Evolutionary conservation across 1,140 invertebrate species (phyloP).

Genomic region (Bombus balteatus): DNA sequence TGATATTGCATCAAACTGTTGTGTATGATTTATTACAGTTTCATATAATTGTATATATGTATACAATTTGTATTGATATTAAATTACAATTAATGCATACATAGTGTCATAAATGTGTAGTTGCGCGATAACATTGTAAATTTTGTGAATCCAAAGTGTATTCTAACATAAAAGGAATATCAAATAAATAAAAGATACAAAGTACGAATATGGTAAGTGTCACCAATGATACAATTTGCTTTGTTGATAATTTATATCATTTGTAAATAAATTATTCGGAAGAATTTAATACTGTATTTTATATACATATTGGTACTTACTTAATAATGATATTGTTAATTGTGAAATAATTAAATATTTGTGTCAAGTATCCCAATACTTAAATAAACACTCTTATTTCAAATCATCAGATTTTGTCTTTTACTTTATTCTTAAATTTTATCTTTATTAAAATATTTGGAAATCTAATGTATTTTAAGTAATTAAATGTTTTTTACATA

Average conservation of each 20-base stretch:
- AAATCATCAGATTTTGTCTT: not conserved
- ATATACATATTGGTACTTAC: not conserved
- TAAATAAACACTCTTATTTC: not conserved
- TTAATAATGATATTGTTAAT: not conserved
- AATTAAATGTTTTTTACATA: not conserved
- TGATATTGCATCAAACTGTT: conserved; percentile 42
- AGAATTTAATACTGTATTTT: not conserved
- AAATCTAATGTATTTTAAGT: not conserved
- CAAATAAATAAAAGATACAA: conserved; percentile 33
- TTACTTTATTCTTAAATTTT: not conserved
- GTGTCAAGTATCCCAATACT: not conserved
- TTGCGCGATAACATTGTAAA: conserved; percentile 3
- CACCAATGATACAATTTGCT: not conserved
- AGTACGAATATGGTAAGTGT: conserved; percentile 42
- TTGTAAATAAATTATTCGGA: not conserved
- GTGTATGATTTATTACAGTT: conserved; percentile 26
- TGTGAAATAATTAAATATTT: not conserved
- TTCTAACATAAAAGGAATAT: not conserved
- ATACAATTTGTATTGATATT: conserved; percentile 1
- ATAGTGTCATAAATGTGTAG: conserved; percentile 3
- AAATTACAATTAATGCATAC: not conserved
- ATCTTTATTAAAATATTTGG: not conserved
- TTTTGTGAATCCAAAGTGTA: conserved; percentile 21
- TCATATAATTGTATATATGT: conserved; percentile 15
- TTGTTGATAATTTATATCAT: not conserved